phyloP scores from a whole-genome alignment of 2,888 invertebrate genomes.

The Mactromeris polynyma region DNA sequence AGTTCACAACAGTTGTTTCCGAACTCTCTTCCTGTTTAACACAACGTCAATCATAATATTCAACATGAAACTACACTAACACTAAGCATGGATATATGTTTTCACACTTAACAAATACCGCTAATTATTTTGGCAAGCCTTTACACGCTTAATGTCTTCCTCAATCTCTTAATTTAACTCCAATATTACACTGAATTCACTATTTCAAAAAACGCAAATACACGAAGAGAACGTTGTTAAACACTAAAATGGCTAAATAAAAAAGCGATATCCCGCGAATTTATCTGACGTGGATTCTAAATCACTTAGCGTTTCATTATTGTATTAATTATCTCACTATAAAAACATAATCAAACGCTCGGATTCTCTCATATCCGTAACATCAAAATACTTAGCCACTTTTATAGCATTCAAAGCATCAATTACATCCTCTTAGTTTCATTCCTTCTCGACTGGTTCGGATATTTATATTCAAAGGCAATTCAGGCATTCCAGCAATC shows the following conservation, averaged over 20 bases:
- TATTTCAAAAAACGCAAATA: neutral
- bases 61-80: neutral
- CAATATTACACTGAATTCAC: constrained; percentile 11
- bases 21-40: neutral
- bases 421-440: neutral
- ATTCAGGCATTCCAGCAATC: neutral
- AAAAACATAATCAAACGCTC: neutral
- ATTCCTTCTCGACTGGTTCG: neutral
- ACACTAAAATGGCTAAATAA: neutral
- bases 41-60: neutral
- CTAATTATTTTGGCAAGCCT: constrained; percentile 6
- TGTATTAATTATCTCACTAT: constrained; percentile 1
- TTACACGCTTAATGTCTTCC: neutral
- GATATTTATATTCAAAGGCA: constrained; percentile 5
- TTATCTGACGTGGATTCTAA: neutral
- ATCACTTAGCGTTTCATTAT: constrained; percentile 10
- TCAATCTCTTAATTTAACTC: neutral
- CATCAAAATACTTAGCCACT: constrained; percentile 1
- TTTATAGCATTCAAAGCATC: neutral
- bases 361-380: neutral
- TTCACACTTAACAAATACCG: neutral
- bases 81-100: constrained; percentile 6
- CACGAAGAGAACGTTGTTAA: neutral
- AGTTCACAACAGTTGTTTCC: neutral
- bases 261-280: neutral